These are phyloP conservation scores for Hypanus sabinus DNA, from an alignment of 2,113 vertebrate species.

Conservation along the genomic window DNA sequence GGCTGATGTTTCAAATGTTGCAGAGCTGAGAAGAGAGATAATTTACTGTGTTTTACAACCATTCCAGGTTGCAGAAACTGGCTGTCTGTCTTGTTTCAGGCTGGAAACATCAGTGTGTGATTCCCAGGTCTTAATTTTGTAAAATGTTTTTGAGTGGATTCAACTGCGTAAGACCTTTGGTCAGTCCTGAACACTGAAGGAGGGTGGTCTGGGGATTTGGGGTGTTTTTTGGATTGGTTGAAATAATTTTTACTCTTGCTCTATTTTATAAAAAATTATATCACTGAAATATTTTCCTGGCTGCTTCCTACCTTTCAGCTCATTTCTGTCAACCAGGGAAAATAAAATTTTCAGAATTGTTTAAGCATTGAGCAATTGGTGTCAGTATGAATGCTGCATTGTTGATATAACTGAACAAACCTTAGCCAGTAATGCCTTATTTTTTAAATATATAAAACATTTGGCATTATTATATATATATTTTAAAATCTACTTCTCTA, in stretches of 20 bases:
- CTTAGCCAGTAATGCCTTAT: too few species aligned
- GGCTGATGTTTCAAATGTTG: neutral
- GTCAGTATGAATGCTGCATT: too few species aligned
- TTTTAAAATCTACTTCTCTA: neutral
- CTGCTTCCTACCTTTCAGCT: neutral
- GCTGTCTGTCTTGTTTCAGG: neutral
- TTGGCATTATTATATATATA: too few species aligned
- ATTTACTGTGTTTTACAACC: neutral
- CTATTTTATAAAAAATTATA: neutral
- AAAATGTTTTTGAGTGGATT: neutral
- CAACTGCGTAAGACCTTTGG: neutral
- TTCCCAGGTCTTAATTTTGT: neutral
- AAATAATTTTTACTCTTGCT: neutral
- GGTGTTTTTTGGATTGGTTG: slow-evolving; percentile 1
- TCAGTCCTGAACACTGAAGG: neutral
- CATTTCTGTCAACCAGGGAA: neutral
- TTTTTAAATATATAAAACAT: too few species aligned
- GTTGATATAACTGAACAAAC: neutral
- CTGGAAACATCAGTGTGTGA: neutral
- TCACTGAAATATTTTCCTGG: neutral
- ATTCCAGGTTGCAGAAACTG: neutral
- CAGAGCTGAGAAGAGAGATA: neutral
- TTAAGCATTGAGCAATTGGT: neutral
- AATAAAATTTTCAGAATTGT: slow-evolving; percentile 7
- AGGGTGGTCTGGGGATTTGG: neutral